These are phyloP conservation scores for Mionectes olivaceus DNA, from an alignment of 2,797 vertebrate species.

Conservation along the genomic window DNA sequence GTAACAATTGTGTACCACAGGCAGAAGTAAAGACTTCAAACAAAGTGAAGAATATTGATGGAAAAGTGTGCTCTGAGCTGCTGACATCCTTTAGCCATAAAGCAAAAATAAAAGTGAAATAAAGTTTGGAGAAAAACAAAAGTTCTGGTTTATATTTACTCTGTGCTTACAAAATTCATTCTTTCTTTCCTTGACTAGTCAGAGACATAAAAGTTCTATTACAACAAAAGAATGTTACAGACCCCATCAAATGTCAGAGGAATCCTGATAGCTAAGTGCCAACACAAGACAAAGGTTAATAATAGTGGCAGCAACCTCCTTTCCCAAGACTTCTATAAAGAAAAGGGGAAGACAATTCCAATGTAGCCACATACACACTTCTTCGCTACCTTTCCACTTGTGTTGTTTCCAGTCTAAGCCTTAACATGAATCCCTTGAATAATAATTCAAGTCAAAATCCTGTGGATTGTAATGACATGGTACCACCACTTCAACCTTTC, in stretches of 20 bases:
- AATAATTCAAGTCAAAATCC: not conserved
- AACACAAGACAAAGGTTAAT: conserved; percentile 65
- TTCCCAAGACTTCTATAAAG: conserved; percentile 28
- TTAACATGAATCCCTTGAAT: not conserved
- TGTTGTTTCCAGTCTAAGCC: not conserved
- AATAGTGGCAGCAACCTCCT: conserved; percentile 30
- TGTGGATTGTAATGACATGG: not conserved
- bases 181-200: conserved; percentile 39
- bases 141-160: conserved; percentile 45
- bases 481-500: not conserved
- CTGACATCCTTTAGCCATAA: conserved; percentile 18
- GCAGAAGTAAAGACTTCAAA: not conserved
- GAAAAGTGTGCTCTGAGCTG: not conserved
- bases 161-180: not conserved
- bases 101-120: conserved; percentile 40
- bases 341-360: conserved; percentile 21
- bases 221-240: conserved; percentile 53
- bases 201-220: conserved; percentile 63
- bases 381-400: not conserved
- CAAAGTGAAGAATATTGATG: not conserved
- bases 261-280: conserved; percentile 42
- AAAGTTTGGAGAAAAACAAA: conserved; percentile 17
- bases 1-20: not conserved
- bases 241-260: conserved; percentile 58
- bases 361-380: not conserved